Evolutionary conservation across 2,113 vertebrate species (phyloP), one percentile per base, ranked within the genome.

Genomic region (Apodemus sylvaticus): DNA sequence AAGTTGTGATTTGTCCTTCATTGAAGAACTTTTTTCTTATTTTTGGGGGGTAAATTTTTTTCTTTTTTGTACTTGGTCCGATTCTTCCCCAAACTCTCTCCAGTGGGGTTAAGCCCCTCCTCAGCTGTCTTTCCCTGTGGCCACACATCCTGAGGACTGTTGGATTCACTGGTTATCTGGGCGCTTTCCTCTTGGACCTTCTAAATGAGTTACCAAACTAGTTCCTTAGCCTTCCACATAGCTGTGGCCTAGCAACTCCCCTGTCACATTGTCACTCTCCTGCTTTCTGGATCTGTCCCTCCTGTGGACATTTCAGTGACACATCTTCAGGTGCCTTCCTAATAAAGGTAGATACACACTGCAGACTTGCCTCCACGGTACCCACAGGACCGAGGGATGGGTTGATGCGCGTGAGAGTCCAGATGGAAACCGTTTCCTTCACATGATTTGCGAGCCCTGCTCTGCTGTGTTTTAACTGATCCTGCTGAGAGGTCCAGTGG

Each of bases 11-110:
- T 36, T 68, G 74, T 86, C 22, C 2, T 95, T 79, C 16, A 3
- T 29, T 77, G 66, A 64, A 86, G 55, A 83, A 45, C 19, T 14
- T 55, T 62, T 36, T 7, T 5, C 9, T 26, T 26, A 22, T 93
- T 93, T 89, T 96, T 78, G 12, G 7, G 62, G 95, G 68, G 19
- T 60, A 64, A 62, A 22, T 93, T 91, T 93, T 68, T 94, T 66
- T 86, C 77, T 91, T 93, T 86, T 86, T 68, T 64, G 85, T 86
- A 36, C 85, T 76, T 24, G 76, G 58, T 42, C 3, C 6, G 19
- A 0, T 76, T 93, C 34, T 85, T 79, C n/a, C 66, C 45, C 66
- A 55, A 29, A 62, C 45, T 86, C 8, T 86, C 8, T 81, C 13
- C 51, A 11, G 7, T 36, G 42, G 89, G 39, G 66, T 89, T 71